These are phyloP conservation scores for Synanthedon vespiformis DNA, from an alignment of 2,888 invertebrate genomes.

Conservation along the genomic window DNA sequence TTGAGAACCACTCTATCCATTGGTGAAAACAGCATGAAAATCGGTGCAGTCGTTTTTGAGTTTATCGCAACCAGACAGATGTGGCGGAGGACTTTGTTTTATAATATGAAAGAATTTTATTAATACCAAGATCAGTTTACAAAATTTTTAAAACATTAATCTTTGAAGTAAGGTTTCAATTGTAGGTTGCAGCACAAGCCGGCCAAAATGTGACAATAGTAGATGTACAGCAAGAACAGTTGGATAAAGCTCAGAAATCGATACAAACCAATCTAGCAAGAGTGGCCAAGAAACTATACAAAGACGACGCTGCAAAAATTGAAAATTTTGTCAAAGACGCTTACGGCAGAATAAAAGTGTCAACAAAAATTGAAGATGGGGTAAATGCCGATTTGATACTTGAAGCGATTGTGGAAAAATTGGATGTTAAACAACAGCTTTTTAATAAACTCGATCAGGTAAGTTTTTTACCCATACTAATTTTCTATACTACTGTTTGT, in stretches of 20 bases:
- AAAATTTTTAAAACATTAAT: background rate
- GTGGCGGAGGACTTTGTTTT: too few relatives aligned
- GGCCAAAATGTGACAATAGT: conserved; percentile 86
- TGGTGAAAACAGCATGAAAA: too few relatives aligned
- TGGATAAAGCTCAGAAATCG: conserved; percentile 78
- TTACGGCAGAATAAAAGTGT: conserved; percentile 61
- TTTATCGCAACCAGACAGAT: too few relatives aligned
- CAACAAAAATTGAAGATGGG: conserved; percentile 72
- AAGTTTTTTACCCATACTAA: conserved; percentile 4
- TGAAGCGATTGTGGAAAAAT: conserved; percentile 90
- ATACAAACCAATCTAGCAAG: conserved; percentile 79
- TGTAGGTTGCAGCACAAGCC: conserved; percentile 84
- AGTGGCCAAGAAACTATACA: conserved; percentile 83
- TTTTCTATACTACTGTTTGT: too few relatives aligned
- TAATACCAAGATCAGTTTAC: too few relatives aligned
- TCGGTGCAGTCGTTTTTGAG: too few relatives aligned
- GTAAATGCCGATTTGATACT: conserved; percentile 82
- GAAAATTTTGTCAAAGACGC: conserved; percentile 76
- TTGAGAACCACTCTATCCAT: too few relatives aligned
- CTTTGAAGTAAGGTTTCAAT: conserved; percentile 1
- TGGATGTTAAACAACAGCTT: conserved; percentile 81
- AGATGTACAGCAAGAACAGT: conserved; percentile 78
- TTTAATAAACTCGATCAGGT: conserved; percentile 80
- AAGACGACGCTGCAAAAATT: conserved; percentile 74
- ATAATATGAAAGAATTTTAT: too few relatives aligned